These are phyloP conservation scores for Hyppa rectilinea DNA, from an alignment of 2,888 invertebrate species.

Conservation along the genomic window DNA sequence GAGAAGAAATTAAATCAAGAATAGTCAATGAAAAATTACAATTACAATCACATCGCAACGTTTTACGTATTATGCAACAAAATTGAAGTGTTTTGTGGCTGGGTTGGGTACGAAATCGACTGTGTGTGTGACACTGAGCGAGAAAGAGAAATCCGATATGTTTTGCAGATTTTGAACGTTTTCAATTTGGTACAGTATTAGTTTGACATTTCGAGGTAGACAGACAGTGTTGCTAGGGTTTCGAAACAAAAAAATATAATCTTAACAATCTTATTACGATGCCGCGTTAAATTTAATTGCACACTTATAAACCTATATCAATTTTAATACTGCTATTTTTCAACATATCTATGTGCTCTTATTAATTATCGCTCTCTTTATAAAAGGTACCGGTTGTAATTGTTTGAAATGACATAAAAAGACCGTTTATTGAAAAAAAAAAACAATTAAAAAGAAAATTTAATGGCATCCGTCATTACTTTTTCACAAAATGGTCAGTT, in stretches of 20 bases:
- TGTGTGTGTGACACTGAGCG: not conserved
- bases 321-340: too few species aligned
- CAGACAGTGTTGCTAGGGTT: slow-evolving; percentile 46
- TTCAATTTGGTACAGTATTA: slow-evolving; percentile 31
- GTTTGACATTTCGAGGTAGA: slow-evolving; percentile 40
- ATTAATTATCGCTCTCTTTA: not conserved
- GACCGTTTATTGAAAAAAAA: not conserved
- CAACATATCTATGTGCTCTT: not conserved
- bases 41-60: slow-evolving; percentile 58
- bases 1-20: slow-evolving; percentile 32
- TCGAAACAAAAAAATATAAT: too few species aligned
- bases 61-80: slow-evolving; percentile 35
- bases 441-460: not conserved
- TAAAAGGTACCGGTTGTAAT: not conserved
- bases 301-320: too few species aligned
- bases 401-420: not conserved
- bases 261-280: too few species aligned
- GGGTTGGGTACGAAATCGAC: slow-evolving; percentile 10
- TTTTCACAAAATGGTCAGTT: not conserved
- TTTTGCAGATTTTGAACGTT: not conserved
- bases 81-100: slow-evolving; percentile 10
- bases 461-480: not conserved
- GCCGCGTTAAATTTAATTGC: too few species aligned
- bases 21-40: slow-evolving; percentile 32
- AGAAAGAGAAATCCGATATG: slow-evolving; percentile 30